Conservation (phyloP, 2,888 invertebrate genomes). For the Psococerastis gibbosa region DNA sequence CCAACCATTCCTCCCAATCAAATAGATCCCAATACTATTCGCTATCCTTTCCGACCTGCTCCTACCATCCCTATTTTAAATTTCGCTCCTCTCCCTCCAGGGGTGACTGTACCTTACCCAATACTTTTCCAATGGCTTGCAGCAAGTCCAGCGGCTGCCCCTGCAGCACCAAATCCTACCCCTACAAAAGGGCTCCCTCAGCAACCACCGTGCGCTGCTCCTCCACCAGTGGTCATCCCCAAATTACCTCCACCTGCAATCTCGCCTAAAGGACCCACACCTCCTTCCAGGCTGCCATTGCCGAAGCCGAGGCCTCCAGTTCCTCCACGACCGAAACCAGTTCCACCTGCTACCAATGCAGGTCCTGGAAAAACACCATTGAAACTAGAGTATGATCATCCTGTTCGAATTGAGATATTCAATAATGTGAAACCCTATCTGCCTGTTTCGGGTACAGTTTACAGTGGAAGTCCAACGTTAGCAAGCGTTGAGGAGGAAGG, state of each 20-base stretch:
- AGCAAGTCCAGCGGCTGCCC: background rate
- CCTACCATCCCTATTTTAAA: constrained; percentile 3
- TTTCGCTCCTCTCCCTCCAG: constrained; percentile 2
- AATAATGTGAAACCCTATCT: constrained; percentile 6
- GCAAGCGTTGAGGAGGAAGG: background rate
- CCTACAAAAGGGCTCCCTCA: constrained; percentile 11
- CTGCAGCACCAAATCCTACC: constrained; percentile 4
- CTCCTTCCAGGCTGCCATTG: constrained; percentile 11
- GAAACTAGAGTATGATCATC: constrained; percentile 5
- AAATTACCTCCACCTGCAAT: constrained; percentile 9
- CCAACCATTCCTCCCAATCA: constrained; percentile 10
- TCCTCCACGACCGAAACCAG: background rate
- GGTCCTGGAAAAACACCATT: constrained; percentile 8
- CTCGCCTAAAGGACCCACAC: constrained; percentile 10
- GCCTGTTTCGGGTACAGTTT: constrained; percentile 2
- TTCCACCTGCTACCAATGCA: background rate
- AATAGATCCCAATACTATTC: constrained; percentile 5
- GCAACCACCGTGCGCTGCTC: constrained; percentile 2
- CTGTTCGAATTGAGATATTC: constrained; percentile 5
- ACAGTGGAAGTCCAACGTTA: background rate
- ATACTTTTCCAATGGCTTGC: constrained; percentile 4
- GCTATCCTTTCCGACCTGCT: constrained; percentile 6
- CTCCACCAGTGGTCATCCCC: background rate
- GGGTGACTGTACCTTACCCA: constrained; percentile 6
- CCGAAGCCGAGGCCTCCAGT: background rate